phyloP scores from a whole-genome alignment of 2,888 invertebrate species.

The Drosophila cracens region DNA sequence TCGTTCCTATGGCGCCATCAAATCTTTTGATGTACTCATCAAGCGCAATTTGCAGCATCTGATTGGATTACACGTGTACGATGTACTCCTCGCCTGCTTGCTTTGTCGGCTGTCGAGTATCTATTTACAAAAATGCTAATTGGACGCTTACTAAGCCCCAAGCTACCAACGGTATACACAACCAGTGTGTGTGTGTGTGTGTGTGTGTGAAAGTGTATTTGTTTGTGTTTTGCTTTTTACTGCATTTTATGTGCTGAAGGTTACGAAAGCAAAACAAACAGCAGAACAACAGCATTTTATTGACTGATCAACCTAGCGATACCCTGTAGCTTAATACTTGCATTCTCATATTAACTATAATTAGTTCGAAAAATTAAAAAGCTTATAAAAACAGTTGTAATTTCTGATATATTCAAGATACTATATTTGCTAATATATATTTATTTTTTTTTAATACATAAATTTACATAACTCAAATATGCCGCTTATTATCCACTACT shows the following conservation, averaged over 20 bases:
- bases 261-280: conserved; percentile 25
- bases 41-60: conserved; percentile 57
- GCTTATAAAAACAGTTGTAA: neutral
- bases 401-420: neutral
- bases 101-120: conserved; percentile 32
- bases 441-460: neutral
- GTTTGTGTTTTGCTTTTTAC: conserved; percentile 15
- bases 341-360: neutral
- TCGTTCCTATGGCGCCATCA: conserved; percentile 46
- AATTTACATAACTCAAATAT: neutral
- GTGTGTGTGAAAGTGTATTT: neutral
- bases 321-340: conserved; percentile 1
- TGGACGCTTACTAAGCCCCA: conserved; percentile 32
- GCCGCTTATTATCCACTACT: neutral
- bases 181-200: neutral
- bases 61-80: conserved; percentile 62
- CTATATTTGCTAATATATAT: neutral
- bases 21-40: conserved; percentile 63
- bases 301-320: neutral
- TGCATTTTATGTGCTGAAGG: conserved; percentile 31
- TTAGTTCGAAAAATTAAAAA: neutral
- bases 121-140: conserved; percentile 62
- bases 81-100: conserved; percentile 10
- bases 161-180: conserved; percentile 4
- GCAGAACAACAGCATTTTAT: neutral